phyloP scores from a whole-genome alignment of 2,888 invertebrate genomes.

The Unio pictorum region DNA sequence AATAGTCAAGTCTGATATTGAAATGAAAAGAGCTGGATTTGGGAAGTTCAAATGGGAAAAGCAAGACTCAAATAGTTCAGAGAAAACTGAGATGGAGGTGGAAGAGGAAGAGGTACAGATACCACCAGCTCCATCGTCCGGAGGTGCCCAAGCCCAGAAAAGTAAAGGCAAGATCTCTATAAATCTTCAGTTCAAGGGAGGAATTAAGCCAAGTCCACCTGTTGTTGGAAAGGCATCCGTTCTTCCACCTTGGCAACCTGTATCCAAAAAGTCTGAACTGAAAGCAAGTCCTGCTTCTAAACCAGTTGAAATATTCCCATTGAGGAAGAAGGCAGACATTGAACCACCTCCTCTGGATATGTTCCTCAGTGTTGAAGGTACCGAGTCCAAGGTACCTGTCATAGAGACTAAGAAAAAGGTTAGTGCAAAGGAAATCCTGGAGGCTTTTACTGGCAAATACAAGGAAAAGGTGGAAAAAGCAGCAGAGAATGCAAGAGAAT shows the following conservation, averaged over 20 bases:
- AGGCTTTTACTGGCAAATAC: slow-evolving; percentile 33
- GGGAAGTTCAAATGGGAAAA: slow-evolving; percentile 21
- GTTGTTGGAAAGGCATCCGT: slow-evolving; percentile 25
- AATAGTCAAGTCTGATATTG: slow-evolving; percentile 8
- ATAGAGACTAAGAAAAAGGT: slow-evolving; percentile 35
- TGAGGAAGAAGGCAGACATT: slow-evolving; percentile 12
- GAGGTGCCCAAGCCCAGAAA: slow-evolving; percentile 8
- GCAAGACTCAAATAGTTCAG: slow-evolving; percentile 8
- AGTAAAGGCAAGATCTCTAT: slow-evolving; percentile 26
- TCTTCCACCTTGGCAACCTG: slow-evolving; percentile 46
- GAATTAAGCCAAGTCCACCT: slow-evolving; percentile 14
- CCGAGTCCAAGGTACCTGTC: slow-evolving; percentile 39
- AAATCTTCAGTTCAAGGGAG: slow-evolving; percentile 16
- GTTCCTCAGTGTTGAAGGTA: slow-evolving; percentile 40
- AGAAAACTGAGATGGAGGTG: neutral
- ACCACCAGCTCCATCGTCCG: slow-evolving; percentile 2
- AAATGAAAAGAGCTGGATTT: slow-evolving; percentile 10
- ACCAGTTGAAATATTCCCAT: slow-evolving; percentile 4
- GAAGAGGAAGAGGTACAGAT: slow-evolving; percentile 13
- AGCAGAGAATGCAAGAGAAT: slow-evolving; percentile 2
- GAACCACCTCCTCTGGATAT: slow-evolving; percentile 37
- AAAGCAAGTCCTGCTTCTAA: slow-evolving; percentile 1
- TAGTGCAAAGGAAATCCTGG: slow-evolving; percentile 34
- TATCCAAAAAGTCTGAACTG: slow-evolving; percentile 29
- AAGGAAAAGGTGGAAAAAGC: slow-evolving; percentile 22